phyloP scores from a whole-genome alignment of 2,113 vertebrate species.

The Lonchura striata region DNA sequence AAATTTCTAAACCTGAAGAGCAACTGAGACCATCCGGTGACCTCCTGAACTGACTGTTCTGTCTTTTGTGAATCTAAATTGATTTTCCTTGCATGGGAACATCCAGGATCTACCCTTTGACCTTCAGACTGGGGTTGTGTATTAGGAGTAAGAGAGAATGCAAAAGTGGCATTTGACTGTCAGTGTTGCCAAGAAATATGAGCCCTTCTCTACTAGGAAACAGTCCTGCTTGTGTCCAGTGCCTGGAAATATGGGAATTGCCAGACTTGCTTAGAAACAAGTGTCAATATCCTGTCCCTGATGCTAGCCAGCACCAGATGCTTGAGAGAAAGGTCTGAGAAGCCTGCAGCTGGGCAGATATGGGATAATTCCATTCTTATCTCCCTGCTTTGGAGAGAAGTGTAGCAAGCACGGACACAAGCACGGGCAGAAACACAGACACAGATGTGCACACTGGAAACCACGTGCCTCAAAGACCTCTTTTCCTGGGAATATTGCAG shows the following conservation, averaged over 20 bases:
- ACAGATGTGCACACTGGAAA: not conserved
- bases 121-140: slow-evolving; percentile 25
- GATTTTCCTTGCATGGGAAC: slow-evolving; percentile 53
- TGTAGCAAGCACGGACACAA: not conserved
- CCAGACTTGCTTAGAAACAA: not conserved
- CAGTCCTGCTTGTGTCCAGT: slow-evolving; percentile 24
- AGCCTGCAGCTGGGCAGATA: not conserved
- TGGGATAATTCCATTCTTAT: not conserved
- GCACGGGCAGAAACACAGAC: not conserved
- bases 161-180: not conserved
- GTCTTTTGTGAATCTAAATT: slow-evolving; percentile 42
- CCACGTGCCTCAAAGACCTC: fast-evolving
- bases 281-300: slow-evolving; percentile 1
- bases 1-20: not conserved
- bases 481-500: not conserved
- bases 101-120: slow-evolving; percentile 53
- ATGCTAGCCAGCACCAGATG: slow-evolving; percentile 35
- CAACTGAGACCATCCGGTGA: not conserved
- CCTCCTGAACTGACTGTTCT: slow-evolving; percentile 12
- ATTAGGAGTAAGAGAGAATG: slow-evolving; percentile 6
- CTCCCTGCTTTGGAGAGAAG: not conserved
- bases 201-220: slow-evolving; percentile 18
- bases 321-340: not conserved
- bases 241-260: slow-evolving; percentile 34
- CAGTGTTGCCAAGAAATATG: slow-evolving; percentile 27